Percentiles rank a stretch among this genome's conserved stretches.
Evolutionary conservation across 1,140 invertebrate species (phyloP).

Genomic region (Drosophila serrata): DNA sequence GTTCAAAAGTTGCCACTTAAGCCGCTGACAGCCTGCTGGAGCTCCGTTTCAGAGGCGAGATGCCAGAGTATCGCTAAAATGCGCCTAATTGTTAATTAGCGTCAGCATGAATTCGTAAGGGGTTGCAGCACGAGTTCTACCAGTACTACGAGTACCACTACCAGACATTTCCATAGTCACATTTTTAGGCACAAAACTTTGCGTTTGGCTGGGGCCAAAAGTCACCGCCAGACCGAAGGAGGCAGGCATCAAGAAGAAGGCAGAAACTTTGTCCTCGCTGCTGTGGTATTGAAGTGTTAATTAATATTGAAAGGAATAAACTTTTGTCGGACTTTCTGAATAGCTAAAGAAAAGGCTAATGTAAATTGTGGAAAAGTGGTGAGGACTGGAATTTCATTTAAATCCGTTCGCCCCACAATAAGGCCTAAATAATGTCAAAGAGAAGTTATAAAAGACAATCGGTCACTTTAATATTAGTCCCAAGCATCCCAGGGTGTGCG

Average conservation of each 20-base stretch:
- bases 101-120: constrained; percentile 78
- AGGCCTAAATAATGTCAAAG: background rate
- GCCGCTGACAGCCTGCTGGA: constrained; percentile 27
- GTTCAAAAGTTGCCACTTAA: constrained; percentile 68
- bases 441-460: background rate
- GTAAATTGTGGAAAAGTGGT: constrained; percentile 21
- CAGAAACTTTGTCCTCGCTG: constrained; percentile 68
- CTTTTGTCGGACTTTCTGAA: constrained; percentile 72
- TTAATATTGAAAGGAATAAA: constrained; percentile 85
- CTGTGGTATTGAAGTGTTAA: constrained; percentile 84
- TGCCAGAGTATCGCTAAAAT: constrained; percentile 69
- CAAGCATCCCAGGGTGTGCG: background rate
- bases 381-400: constrained; percentile 3
- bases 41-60: constrained; percentile 20
- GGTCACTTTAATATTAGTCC: constrained; percentile 1
- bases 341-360: constrained; percentile 33
- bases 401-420: background rate
- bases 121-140: constrained; percentile 48
- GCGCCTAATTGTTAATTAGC: constrained; percentile 84
- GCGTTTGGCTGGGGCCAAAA: constrained; percentile 62
- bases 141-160: background rate
- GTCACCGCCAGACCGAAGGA: constrained; percentile 55
- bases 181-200: constrained; percentile 79
- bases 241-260: constrained; percentile 37
- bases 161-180: constrained; percentile 59